Conservation (phyloP, 2,888 invertebrate genomes). For the Luffia ferchaultella region DNA sequence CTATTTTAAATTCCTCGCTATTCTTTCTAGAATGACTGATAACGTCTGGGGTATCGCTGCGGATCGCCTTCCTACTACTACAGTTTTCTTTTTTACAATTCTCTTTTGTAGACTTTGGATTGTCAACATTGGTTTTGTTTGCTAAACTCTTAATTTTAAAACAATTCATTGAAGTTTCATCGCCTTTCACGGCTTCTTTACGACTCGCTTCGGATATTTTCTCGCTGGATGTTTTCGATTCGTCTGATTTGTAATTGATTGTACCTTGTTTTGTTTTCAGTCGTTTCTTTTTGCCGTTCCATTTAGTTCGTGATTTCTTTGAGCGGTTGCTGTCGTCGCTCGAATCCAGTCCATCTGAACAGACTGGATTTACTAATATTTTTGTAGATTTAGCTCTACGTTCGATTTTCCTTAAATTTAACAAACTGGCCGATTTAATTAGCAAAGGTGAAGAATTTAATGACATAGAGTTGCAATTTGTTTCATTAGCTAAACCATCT, state of each 20-base stretch:
- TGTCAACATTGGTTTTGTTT: conserved; percentile 47
- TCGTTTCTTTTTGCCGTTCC: conserved; percentile 58
- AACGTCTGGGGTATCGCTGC: conserved; percentile 39
- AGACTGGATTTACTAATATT: conserved; percentile 56
- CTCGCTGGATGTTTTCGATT: conserved; percentile 26
- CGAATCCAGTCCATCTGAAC: conserved; percentile 44
- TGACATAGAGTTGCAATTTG: not conserved
- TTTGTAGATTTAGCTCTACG: conserved; percentile 55
- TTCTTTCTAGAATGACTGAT: conserved; percentile 46
- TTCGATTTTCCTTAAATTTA: conserved; percentile 54
- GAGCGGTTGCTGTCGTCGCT: conserved; percentile 52
- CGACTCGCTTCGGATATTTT: conserved; percentile 42
- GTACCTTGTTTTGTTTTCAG: conserved; percentile 36
- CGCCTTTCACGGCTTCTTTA: conserved; percentile 36
- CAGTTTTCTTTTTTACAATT: conserved; percentile 53
- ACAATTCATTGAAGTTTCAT: conserved; percentile 54
- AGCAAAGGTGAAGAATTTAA: conserved; percentile 27
- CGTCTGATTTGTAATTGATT: conserved; percentile 25
- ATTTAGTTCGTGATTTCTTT: conserved; percentile 39
- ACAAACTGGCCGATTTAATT: conserved; percentile 43
- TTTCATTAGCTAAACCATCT: not conserved
- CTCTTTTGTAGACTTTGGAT: conserved; percentile 42
- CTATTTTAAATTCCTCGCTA: conserved; percentile 28
- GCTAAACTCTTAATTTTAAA: conserved; percentile 56
- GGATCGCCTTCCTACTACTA: conserved; percentile 38